Base-by-base conservation (phyloP, 2,888 invertebrate genomes). In the Acleris literana region DNA sequence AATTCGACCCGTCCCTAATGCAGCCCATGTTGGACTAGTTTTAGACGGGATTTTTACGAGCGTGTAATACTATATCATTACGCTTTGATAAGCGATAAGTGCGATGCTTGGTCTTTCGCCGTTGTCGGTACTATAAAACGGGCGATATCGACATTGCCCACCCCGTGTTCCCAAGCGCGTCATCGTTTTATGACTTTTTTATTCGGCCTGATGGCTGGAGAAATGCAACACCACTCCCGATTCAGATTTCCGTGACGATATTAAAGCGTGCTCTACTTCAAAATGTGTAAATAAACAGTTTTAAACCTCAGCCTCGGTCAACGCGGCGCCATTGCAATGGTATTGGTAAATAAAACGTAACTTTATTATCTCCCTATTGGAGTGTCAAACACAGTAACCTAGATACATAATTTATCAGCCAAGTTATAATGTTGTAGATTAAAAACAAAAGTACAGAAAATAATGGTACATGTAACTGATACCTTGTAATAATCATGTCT, bases 121-220 rank as follows among this genome's bases (percentile, higher is more conserved):
- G 86, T 85, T 84, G 84, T 82, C 85, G 83, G 84, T 79, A 77
- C 83, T 84, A 87, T 88, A 88, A 87, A 87, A 86, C 78, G 76
- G 76, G 77, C 76, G 84, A 84, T 86, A 88, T 83, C 85, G 82
- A 84, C 84, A 84, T 86, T 84, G 84, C 86, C 63, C 51, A 80
- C 79, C 83, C 86, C 76, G 81, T 86, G 83, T 92, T 92, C 91
- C 89, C 92, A 90, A 87, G 88, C 88, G 77, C 85, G 90, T 86
- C 87, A 86, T 86, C 82, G 80, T 83, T 91, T 91, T 91, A 92
- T 88, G 85, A 86, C 90, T 87, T 90, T 92, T 91, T 92, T 90
- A 92, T 92, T 89, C 83, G 84, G 82, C 82, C 83, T 85, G 84
- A 85, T 88, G 82, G 82, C 80, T 74, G 78, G 80, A 86, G 89